A percentile compares a stretch with the other conserved stretches of the same genome.
These are phyloP conservation scores for Scomber scombrus DNA, from an alignment of 2,113 vertebrate genomes.

Conservation along the genomic window DNA sequence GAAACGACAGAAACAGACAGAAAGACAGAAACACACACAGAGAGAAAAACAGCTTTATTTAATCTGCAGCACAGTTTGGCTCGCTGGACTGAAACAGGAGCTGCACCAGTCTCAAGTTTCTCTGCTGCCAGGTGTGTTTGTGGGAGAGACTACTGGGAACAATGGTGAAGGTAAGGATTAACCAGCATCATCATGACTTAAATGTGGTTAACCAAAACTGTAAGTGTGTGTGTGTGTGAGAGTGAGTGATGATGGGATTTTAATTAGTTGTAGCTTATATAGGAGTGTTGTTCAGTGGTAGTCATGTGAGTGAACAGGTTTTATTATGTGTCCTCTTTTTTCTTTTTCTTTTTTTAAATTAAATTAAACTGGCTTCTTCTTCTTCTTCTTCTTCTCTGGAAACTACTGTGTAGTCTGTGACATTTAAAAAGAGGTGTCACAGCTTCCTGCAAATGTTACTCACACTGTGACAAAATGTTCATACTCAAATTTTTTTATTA, in stretches of 20 bases:
- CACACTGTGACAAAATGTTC: neutral
- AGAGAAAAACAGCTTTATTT: neutral
- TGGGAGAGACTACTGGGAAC: constrained; percentile 48
- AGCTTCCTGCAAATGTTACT: constrained; percentile 32
- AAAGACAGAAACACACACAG: neutral
- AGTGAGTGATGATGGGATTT: neutral
- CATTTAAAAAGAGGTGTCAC: constrained; percentile 9
- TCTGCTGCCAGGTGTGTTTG: constrained; percentile 60
- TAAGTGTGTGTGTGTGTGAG: neutral
- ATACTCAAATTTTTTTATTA: too few relatives aligned
- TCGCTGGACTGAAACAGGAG: constrained; percentile 30
- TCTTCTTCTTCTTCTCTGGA: neutral
- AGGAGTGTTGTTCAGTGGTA: neutral
- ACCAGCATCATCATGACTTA: neutral
- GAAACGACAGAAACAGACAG: neutral
- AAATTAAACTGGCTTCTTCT: too few relatives aligned
- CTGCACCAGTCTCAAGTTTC: constrained; percentile 50
- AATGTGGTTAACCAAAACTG: neutral
- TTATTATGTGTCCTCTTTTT: too few relatives aligned
- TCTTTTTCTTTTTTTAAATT: too few relatives aligned
- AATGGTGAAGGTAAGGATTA: constrained; percentile 81
- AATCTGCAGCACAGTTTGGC: constrained; percentile 1
- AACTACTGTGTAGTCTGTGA: neutral
- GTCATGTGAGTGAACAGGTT: neutral
- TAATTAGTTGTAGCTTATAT: neutral